Evolutionary conservation across 1,140 invertebrate species (phyloP), one percentile per base, ranked within the genome.

Genomic region (Drosophila novamexicana): DNA sequence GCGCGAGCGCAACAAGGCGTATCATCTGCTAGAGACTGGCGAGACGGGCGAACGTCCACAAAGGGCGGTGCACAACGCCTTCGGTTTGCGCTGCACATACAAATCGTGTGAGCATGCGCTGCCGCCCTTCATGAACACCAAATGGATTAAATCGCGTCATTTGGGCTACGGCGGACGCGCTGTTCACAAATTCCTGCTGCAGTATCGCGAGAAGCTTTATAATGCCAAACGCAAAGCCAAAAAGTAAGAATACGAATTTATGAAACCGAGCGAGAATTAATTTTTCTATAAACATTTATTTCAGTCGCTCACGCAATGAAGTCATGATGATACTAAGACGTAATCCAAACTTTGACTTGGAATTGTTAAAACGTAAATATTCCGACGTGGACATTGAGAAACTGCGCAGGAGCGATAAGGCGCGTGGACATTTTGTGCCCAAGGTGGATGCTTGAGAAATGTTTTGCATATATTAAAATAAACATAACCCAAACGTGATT

Each of bases 1-100:
- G 0, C 94, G 96, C 75, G 99, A 99, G 94, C 94, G 99, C 75
- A 98, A 99, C 93, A 93, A 94, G 80, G 98, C 99, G 5, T 98
- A 97, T 93, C 96, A 97, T 93, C 77, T 96, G 62, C 93, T 99
- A 45, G 98, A 99, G 95, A 98, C 97, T 52, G 98, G 98, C 1
- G 94, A 96, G 88, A 95, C 94, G 74, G 97, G 97, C 9, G 97
- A 97, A 91, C 92, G 96, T 59, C 95, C 96, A 16, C 93, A 93
- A 22, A 93, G 32, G 7, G 59, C 63, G 49, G 93, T 94, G 42
- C 86, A 92, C 8, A 96, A 94, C 93, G 47, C 92, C 5, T 92
- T 97, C 73, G 96, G 96, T 91, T 92, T 95, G 37, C 91, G 86
- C 64, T 92, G 92, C 64, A 93, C 93, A 59, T 94, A 94, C 82